Base-by-base conservation (phyloP, 2,113 vertebrate species). In the Circaetus gallicus region DNA sequence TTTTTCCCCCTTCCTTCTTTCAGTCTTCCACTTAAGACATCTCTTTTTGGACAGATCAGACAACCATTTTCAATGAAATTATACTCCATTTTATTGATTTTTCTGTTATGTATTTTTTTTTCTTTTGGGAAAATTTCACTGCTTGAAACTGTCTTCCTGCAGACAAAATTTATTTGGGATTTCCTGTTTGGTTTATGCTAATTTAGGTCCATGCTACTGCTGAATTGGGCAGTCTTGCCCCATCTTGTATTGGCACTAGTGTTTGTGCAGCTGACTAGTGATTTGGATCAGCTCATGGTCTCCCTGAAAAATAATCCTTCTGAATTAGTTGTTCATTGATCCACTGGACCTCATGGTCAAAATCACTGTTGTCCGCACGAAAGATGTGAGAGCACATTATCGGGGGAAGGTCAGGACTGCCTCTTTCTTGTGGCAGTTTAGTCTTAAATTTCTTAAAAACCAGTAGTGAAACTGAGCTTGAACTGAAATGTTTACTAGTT, bases 361-460 rank as follows among this genome's bases (percentile, higher is more conserved):
- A 78, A 74, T 82, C 25, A 67, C 25, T 79, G 55, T 61, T 94
- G 65, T 55, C 52, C 22, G 10, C 8, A 7, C 8, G 20, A 49
- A 31, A 72, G 10, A 29, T 25, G 3, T 32, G 47, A 58, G 32
- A 74, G 16, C 45, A 28, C 3, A 0, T 63, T 13, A 4, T 0
- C 81, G 42, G 40, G 42, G 9, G 15, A 82, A 71, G 20, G 21
- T 69, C 11, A 71, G 24, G 26, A 43, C 34, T 56, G 19, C 40
- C 11, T 71, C 22, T 85, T 88, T 34, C n/a, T 50, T 82, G 42
- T 65, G 34, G 16, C 18, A 25, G 24, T 52, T 86, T 12, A 79
- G 36, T 67, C 34, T 85, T 90, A 82, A 38, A 28, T 74, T 73
- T 84, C 49, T 72, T 56, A 42, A 81, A 81, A 90, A 52, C 22